Evolutionary conservation across 1,140 invertebrate genomes (phyloP).

Genomic region (Zaprionus davidi): DNA sequence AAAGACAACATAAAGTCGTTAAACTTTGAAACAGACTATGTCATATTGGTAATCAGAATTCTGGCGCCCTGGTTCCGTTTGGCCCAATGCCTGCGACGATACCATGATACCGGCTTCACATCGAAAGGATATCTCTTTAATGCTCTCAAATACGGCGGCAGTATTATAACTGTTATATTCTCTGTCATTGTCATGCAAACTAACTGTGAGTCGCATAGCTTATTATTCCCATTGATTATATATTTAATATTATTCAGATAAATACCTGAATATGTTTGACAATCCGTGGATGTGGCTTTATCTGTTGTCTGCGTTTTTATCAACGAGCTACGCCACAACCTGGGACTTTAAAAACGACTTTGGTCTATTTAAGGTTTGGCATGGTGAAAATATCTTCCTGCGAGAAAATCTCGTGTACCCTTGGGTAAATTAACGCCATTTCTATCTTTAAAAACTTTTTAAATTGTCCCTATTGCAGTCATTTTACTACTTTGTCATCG

Average conservation of each 20-base stretch:
- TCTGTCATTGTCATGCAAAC: conserved; percentile 37
- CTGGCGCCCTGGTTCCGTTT: conserved; percentile 94
- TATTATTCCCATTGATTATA: not conserved
- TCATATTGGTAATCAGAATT: conserved; percentile 87
- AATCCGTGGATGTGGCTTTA: conserved; percentile 93
- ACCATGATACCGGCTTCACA: not conserved
- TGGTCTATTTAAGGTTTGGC: conserved; percentile 94
- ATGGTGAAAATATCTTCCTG: conserved; percentile 91
- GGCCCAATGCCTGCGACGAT: conserved; percentile 91
- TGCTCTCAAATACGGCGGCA: conserved; percentile 93
- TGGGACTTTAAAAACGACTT: conserved; percentile 99
- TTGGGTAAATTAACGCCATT: conserved; percentile 36
- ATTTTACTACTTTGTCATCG: conserved; percentile 98
- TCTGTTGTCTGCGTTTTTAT: conserved; percentile 88
- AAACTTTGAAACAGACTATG: conserved; percentile 47
- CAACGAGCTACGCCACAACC: conserved; percentile 91
- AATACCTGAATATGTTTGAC: conserved; percentile 86
- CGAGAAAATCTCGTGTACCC: conserved; percentile 90
- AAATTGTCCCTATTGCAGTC: conserved; percentile 78
- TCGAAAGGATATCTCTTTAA: conserved; percentile 88
- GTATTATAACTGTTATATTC: conserved; percentile 90
- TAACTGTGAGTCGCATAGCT: conserved; percentile 24
- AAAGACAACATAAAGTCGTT: not conserved
- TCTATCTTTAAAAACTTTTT: not conserved
- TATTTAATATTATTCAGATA: conserved; percentile 81